Evolutionary conservation across 2,797 vertebrate species (phyloP).

Genomic region (Scleropages formosus): DNA sequence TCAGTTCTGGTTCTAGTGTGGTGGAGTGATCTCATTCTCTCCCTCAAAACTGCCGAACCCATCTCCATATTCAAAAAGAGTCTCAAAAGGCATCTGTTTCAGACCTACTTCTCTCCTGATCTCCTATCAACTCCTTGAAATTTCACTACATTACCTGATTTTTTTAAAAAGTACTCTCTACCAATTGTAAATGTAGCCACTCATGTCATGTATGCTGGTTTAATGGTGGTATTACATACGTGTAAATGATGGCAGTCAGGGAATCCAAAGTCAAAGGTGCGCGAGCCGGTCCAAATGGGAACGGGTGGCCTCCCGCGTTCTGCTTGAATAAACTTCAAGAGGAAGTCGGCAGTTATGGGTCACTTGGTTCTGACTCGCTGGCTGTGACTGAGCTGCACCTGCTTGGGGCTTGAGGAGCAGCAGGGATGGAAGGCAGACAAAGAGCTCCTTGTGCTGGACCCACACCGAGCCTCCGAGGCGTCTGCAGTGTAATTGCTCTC

Average conservation of each 20-base stretch:
- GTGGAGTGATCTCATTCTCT: no score
- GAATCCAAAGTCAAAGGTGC: constrained; percentile 17
- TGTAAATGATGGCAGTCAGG: constrained; percentile 14
- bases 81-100: no score
- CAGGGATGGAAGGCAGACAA: neutral
- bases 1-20: no score
- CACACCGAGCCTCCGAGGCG: neutral
- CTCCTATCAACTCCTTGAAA: no score
- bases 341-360: neutral
- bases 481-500: constrained; percentile 32
- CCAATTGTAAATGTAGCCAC: constrained; percentile 12
- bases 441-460: neutral
- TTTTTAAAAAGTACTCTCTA: no score
- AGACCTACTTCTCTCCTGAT: no score
- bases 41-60: no score
- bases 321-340: neutral
- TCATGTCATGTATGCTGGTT: neutral
- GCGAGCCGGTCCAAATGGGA: neutral
- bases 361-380: neutral
- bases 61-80: no score
- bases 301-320: neutral
- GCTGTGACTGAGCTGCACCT: neutral
- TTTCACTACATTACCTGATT: no score
- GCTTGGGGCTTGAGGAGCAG: neutral
- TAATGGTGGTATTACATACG: no score